Base-by-base conservation (phyloP, 2,113 vertebrate species). In the Seriola quinqueradiata region DNA sequence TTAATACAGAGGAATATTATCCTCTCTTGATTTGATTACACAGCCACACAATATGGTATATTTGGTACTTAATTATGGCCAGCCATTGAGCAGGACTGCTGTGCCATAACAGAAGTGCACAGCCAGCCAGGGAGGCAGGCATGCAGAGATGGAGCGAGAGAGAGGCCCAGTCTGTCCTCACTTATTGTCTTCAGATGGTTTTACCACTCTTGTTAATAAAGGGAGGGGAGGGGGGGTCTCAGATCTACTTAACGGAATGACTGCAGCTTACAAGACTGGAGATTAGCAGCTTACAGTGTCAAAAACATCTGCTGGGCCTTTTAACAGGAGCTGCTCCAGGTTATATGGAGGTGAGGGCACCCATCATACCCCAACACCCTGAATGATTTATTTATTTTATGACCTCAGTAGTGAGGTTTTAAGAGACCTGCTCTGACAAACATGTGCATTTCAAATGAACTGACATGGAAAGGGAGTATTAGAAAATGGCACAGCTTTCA, bases 21-120 rank as follows among this genome's bases (percentile, higher is more conserved):
- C 97, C 96, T 97, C 97, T 97, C 96, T 97, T 98, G 97, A 99
- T 99, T 99, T 99, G 97, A 99, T 99, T 99, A 99, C 96, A 95
- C 97, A 97, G 97, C 95, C 97, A 96, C 97, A 99, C 98, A 99
- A 99, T 99, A 99, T 99, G 98, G 97, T 96, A 96, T 98, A 97
- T 97, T 98, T 97, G 97, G 97, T 98, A 98, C 97, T 99, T 99
- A 98, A 99, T 99, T 98, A 97, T 97, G 96, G 96, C 96, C 96
- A 97, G 97, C 96, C 96, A 97, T 97, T 97, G 97, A 97, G 96
- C 97, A 96, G 95, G 96, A 85, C 96, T 95, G 95, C 97, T 97
- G 96, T 96, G 95, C 95, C 96, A 93, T 88, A 93, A 88, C 91
- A 80, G 78, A 79, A 81, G 86, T 96, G 95, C 95, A 95, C 95